Base-by-base conservation (phyloP, 2,888 invertebrate species). In the Tinea pellionella region DNA sequence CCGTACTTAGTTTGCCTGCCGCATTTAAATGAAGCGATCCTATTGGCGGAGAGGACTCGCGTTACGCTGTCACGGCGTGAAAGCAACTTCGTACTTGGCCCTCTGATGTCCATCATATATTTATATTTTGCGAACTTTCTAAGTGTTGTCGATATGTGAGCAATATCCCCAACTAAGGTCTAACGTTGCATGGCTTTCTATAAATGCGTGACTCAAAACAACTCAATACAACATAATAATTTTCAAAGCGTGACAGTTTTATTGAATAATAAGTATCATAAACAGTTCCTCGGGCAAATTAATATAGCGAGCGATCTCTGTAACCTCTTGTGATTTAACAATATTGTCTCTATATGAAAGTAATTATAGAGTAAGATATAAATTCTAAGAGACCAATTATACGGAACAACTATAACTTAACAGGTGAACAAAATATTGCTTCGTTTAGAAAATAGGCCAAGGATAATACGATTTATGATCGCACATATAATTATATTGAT, bases 191-290 rank as follows among this genome's bases (percentile, higher is more conserved):
- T 47, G 47, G 8, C 47, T 47, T 47, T 53, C 53, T 53, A 24
- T 53, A 18, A 24, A 53, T 53, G 53, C 53, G 53, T 53, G 53
- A 53, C 53, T 57, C 11, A 30, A 30, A 16, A 57, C 57, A 61
- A 59, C 58, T 55, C 42, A 59, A 53, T 64, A 63, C 63, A 64
- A 69, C 67, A 67, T 63, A 65, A 70, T 69, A 70, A 72, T 72
- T 72, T 64, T 61, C 62, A 60, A 63, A 67, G 67, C 68, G 67
- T 43, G 73, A 74, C 74, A 72, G 75, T 77, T 78, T 79, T 76
- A 78, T 77, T 75, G 70, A 77, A 77, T 78, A 78, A 72, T 76
- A 71, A 70, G 69, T 69, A 73, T 74, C 74, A 67, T 74, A 77
- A 77, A 75, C 66, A 72, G 71, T 65, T 72, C 71, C 71, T 64